Evolutionary conservation across 2,797 vertebrate genomes (phyloP), one percentile per base, ranked within the genome.

Genomic region (Mormyrops boulengeri): DNA sequence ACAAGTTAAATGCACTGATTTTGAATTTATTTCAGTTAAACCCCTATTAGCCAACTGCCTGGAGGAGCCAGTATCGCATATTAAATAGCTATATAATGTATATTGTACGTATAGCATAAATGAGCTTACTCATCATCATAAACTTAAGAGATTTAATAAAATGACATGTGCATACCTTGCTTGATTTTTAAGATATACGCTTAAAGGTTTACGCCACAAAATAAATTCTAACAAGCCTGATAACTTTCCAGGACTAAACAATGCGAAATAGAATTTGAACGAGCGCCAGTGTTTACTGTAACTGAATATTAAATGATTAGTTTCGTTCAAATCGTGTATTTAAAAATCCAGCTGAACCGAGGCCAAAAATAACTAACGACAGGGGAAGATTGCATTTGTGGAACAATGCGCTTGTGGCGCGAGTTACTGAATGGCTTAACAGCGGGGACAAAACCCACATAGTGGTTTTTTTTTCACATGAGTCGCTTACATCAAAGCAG

Each of bases 381-480:
- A 69, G 49, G 57, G 22, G 49, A 85, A 89, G 49, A 41, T 12
- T 53, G 85, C 47, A 19, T 22, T 44, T 50, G 60, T 66, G 60
- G 84, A 86, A 86, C 14, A 57, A 66, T 60, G 4, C 82, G 47
- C 41, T 69, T 50, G 85, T 69, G 66, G 30, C 60, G 30, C 49
- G 66, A 89, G 66, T 89, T 77, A 73, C 47, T 77, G 12, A 52
- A 47, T 89, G 85, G 55, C 41, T 57, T 47, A 50, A 22, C 30
- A 69, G 26, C 55, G 17, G 34, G 34, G 52, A 60, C 53, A 44
- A 57, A 60, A 57, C 30, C 30, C 86, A 41, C 86, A 44, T n/a
- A 44, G 52, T n/a, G 52, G 7, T 44, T 57, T 87, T 87, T 52
- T 57, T 19, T 26, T 26, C 41, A 38, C 52, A n/a, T 22, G 52